These are phyloP conservation scores for Chloromyia formosa DNA, from an alignment of 2,888 invertebrate genomes.

Conservation along the genomic window DNA sequence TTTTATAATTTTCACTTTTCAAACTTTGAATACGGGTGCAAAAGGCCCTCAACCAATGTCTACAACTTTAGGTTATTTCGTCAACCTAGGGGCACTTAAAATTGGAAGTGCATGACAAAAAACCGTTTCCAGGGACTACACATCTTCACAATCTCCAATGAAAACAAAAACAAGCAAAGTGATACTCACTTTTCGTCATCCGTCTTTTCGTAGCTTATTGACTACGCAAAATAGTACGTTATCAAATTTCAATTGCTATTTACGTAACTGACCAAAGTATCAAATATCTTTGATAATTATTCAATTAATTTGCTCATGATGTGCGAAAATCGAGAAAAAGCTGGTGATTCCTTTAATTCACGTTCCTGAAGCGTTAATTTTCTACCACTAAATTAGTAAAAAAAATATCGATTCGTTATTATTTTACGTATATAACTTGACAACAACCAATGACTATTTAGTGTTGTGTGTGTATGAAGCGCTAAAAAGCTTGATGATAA, in stretches of 20 bases:
- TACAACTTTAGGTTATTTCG: no score
- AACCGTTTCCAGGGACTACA: not conserved
- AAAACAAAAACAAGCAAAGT: not conserved
- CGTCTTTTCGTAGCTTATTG: not conserved
- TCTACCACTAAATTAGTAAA: constrained; percentile 39
- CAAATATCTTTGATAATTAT: not conserved
- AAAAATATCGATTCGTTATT: not conserved
- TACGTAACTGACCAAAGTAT: not conserved
- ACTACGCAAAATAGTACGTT: not conserved
- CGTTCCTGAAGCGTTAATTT: constrained; percentile 27
- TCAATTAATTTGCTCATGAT: constrained; percentile 6
- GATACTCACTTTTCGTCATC: constrained; percentile 26
- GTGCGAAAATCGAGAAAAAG: constrained; percentile 10
- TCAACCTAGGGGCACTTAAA: not conserved
- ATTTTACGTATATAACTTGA: not conserved
- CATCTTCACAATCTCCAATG: not conserved
- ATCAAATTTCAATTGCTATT: not conserved
- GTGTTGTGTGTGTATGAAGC: constrained; percentile 24
- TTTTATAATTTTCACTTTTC: no score
- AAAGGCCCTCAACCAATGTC: no score
- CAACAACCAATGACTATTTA: constrained; percentile 28
- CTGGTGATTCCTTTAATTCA: constrained; percentile 18
- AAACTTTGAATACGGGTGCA: no score
- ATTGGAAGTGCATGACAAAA: not conserved
- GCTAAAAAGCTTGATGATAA: constrained; percentile 23